Base-by-base conservation (phyloP, 2,888 invertebrate genomes). In the Sycophila texana region DNA sequence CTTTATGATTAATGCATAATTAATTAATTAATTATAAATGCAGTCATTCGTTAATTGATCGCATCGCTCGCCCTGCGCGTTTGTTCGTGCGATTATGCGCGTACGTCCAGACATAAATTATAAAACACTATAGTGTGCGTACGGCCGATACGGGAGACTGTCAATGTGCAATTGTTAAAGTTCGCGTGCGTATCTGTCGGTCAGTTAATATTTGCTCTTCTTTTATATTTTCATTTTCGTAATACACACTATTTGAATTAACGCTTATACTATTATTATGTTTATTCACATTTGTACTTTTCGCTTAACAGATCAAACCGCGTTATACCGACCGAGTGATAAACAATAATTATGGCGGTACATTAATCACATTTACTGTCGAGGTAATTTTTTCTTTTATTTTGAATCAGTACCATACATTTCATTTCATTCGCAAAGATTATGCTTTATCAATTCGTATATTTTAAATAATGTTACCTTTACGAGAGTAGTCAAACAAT, bases 11-110 rank as follows among this genome's bases (percentile, higher is more conserved):
- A 86, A 87, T 85, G 85, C 83, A 86, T 86, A 84, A 85, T 86
- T 87, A 86, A 88, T 88, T 88, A 87, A 87, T 39, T 58, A 63
- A 63, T 86, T 87, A 86, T 85, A 83, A 83, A 84, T 79, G 74
- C 77, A 81, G 81, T 77, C 57, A 72, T 83, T 79, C 80, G 78
- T 82, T 84, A 83, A 84, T 84, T 82, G 82, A 84, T 84, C 74
- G 74, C 82, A 77, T 80, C 73, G 49, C 39, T 1, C 39, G 16
- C n/a, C 51, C 58, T 58, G 22, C 30, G 5, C 39, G 18, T 51
- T 18, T 51, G 16, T 53, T n/a, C n/a, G 53, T 53, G 53, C 12
- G 58, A 20, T 14, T 20, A 26, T 57, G 14, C 20, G 13, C 60
- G 65, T n/a, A 26, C 47, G 51, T 30, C 18, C 20, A 39, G 60